Evolutionary conservation across 2,113 vertebrate genomes (phyloP).

Genomic region (Agapornis roseicollis): DNA sequence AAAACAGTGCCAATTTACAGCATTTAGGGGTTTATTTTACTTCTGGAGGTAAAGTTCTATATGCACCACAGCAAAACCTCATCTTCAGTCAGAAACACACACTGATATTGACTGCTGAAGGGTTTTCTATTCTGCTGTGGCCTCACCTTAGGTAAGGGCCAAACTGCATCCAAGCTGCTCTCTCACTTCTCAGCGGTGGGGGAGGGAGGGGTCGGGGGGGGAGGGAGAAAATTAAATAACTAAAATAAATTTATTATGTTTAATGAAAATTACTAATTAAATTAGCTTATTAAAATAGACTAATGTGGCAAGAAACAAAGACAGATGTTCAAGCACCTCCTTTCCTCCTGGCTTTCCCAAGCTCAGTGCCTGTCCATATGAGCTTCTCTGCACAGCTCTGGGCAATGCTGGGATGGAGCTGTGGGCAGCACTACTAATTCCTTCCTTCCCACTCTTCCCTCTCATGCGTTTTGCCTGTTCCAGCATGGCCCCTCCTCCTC

Average conservation of each 20-base stretch:
- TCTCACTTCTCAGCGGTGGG: neutral
- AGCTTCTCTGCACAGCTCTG: fast-evolving
- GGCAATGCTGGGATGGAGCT: neutral
- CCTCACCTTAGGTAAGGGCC: neutral
- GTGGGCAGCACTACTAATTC: neutral
- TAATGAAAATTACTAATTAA: neutral
- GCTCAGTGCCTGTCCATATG: fast-evolving
- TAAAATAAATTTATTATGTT: neutral
- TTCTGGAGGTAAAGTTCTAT: neutral
- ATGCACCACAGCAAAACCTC: neutral
- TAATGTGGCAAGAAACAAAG: neutral
- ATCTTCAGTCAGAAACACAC: neutral
- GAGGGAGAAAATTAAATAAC: neutral
- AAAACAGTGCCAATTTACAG: neutral
- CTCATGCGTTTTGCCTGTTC: fast-evolving
- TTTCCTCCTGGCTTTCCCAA: neutral
- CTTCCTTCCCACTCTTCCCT: fast-evolving
- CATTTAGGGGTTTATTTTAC: neutral
- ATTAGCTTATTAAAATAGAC: neutral
- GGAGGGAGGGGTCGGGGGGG: no score
- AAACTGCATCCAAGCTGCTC: neutral
- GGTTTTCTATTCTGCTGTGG: fast-evolving
- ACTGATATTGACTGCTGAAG: fast-evolving
- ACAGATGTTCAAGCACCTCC: no score
- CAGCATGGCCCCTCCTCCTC: fast-evolving